A percentile compares a stretch with the other conserved stretches of the same genome.
phyloP scores from a whole-genome alignment of 2,888 invertebrate species.

The Athalia circularis region DNA sequence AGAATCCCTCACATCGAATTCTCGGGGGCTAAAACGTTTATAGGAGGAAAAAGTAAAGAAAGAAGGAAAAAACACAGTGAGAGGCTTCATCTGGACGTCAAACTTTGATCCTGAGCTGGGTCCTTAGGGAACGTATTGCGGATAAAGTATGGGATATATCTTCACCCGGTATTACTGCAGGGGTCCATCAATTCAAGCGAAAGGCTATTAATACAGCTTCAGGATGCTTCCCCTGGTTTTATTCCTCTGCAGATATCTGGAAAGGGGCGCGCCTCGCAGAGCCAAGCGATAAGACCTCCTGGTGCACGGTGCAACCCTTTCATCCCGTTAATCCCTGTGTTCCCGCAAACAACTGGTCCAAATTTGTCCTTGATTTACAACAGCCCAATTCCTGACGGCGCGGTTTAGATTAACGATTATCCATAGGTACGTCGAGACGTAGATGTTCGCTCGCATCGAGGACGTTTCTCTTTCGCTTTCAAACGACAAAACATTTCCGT shows the following conservation, averaged over 20 bases:
- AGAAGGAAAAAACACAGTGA: conserved; percentile 22
- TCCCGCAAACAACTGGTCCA: conserved; percentile 44
- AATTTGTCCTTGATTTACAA: conserved; percentile 44
- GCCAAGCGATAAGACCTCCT: conserved; percentile 35
- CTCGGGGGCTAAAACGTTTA: too few relatives aligned
- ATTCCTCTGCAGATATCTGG: not conserved
- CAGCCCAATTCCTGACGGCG: conserved; percentile 29
- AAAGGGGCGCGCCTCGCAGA: not conserved
- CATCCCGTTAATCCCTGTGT: conserved; percentile 37
- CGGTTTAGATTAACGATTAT: conserved; percentile 47
- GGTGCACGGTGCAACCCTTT: conserved; percentile 40
- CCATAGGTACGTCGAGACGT: conserved; percentile 8
- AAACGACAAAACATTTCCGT: too few relatives aligned
- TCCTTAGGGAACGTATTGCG: conserved; percentile 60
- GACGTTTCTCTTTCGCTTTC: too few relatives aligned
- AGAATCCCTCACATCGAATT: too few relatives aligned
- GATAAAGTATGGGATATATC: conserved; percentile 64
- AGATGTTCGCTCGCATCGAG: too few relatives aligned
- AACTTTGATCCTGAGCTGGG: conserved; percentile 60
- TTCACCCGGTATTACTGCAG: conserved; percentile 49
- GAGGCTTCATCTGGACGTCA: conserved; percentile 66
- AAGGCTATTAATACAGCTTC: conserved; percentile 70
- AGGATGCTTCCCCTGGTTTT: conserved; percentile 51
- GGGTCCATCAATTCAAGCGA: conserved; percentile 69
- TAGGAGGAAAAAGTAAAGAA: too few relatives aligned